Percentiles rank a stretch among this genome's conserved stretches.
Evolutionary conservation across 2,888 invertebrate species (phyloP).

Genomic region (Sceliomorpha sp.): DNA sequence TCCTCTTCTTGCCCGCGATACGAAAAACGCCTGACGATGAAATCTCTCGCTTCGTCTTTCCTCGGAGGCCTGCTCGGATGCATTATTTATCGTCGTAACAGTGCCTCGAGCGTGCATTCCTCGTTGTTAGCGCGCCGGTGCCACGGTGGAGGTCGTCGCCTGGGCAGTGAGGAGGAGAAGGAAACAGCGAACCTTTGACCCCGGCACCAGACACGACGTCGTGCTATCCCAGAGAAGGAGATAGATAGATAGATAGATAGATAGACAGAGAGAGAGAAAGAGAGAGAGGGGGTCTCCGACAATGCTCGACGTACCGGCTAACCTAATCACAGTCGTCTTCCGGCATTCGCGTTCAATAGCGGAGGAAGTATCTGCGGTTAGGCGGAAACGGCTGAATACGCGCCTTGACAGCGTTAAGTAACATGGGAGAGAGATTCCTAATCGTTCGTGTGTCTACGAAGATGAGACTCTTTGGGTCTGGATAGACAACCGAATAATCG

Average conservation of each 20-base stretch:
- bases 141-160: conserved; percentile 45
- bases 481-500: no score
- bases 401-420: no score
- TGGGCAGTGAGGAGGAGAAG: conserved; percentile 39
- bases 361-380: no score
- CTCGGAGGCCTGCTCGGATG: conserved; percentile 33
- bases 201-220: conserved; percentile 61
- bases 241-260: no score
- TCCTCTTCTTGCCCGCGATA: neutral
- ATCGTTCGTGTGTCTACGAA: no score
- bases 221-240: conserved; percentile 54
- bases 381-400: no score
- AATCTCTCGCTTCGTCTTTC: conserved; percentile 51
- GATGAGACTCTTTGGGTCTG: no score
- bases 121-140: conserved; percentile 59
- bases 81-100: conserved; percentile 64
- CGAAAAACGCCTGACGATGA: conserved; percentile 30
- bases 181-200: conserved; percentile 63
- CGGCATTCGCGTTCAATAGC: no score
- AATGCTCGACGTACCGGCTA: conserved; percentile 28
- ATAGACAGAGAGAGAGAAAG: no score
- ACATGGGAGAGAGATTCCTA: no score
- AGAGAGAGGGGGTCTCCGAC: no score
- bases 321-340: conserved; percentile 34
- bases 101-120: conserved; percentile 63